These are phyloP conservation scores for Brachypteracias leptosomus DNA, from an alignment of 2,113 vertebrate species.

Conservation along the genomic window DNA sequence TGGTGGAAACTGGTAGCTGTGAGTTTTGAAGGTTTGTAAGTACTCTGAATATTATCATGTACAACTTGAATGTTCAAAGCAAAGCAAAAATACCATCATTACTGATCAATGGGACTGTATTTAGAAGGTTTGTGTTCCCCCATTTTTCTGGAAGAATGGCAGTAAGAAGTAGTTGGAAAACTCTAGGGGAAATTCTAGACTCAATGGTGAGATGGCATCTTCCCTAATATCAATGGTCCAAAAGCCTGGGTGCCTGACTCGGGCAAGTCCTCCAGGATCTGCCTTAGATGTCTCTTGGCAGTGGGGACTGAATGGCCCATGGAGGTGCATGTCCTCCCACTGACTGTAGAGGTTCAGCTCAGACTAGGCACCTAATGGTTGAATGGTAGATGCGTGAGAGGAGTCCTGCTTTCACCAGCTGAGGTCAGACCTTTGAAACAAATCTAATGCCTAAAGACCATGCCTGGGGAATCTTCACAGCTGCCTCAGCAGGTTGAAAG, in stretches of 20 bases:
- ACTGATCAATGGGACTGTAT: background rate
- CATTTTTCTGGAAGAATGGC: background rate
- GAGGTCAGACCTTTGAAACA: background rate
- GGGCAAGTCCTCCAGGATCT: no score
- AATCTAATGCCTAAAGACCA: background rate
- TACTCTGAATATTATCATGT: background rate
- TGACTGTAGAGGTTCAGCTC: background rate
- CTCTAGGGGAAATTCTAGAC: background rate
- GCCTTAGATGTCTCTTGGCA: background rate
- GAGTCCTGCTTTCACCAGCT: background rate
- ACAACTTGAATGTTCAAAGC: background rate
- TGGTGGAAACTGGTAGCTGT: background rate
- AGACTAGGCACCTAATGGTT: background rate
- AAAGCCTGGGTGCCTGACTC: background rate
- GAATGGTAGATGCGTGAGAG: background rate
- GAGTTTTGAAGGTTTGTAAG: background rate
- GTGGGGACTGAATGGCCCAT: background rate
- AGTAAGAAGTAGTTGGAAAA: background rate
- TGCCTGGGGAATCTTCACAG: background rate
- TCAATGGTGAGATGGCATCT: background rate
- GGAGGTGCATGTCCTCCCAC: background rate
- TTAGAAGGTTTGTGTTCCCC: background rate
- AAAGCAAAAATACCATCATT: background rate
- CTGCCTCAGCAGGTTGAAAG: background rate
- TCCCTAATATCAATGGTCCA: background rate